These are phyloP conservation scores for Ctenoplectra terminalis DNA, from an alignment of 1,140 invertebrate species.

Conservation along the genomic window DNA sequence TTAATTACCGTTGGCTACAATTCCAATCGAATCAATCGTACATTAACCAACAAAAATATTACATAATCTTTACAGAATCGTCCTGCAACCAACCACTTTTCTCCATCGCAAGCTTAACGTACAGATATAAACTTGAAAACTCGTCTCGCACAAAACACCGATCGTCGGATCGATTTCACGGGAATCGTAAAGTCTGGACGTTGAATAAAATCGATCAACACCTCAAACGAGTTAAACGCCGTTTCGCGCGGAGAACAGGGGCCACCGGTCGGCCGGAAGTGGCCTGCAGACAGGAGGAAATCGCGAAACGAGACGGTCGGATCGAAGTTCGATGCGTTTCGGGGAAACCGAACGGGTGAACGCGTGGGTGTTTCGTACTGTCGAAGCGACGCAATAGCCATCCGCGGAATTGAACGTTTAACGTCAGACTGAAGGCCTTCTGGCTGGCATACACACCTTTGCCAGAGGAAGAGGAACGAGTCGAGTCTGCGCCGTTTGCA, in stretches of 20 bases:
- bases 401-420: slow-evolving; percentile 77
- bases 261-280: background rate
- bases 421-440: slow-evolving; percentile 77
- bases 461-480: slow-evolving; percentile 54
- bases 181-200: background rate
- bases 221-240: background rate
- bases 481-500: slow-evolving; percentile 75
- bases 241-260: background rate
- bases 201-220: background rate
- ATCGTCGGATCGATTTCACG: background rate
- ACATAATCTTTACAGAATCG: background rate
- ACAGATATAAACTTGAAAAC: background rate
- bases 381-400: slow-evolving; percentile 66
- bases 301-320: background rate
- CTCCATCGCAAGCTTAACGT: background rate
- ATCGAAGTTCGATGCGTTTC: slow-evolving; percentile 35
- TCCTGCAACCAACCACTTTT: background rate
- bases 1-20: too few relatives aligned
- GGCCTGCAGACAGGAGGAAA: background rate
- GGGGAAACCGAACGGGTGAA: slow-evolving; percentile 6
- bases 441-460: slow-evolving; percentile 70
- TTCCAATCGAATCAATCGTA: background rate
- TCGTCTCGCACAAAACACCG: background rate
- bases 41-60: background rate
- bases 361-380: slow-evolving; percentile 61